Base-by-base conservation (phyloP, 2,113 vertebrate species). In the Bufo gargarizans region DNA sequence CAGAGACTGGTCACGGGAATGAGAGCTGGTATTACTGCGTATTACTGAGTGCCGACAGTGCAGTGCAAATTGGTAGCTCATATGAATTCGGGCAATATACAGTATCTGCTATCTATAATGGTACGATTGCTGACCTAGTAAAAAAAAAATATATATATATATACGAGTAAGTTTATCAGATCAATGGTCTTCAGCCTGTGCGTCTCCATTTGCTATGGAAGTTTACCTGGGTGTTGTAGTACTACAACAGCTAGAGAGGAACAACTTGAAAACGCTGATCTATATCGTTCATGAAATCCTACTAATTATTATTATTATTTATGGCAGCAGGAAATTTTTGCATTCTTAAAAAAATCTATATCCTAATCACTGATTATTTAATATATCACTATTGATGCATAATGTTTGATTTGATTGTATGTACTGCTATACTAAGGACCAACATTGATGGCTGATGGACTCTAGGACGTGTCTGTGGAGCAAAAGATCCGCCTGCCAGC, bases 21-120 rank as follows among this genome's bases (percentile, higher is more conserved):
- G 19, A 10, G 7, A 76, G 72, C 20, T 3, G 16, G 72, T 76
- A 49, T 8, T 47, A 14, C 6, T 56, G 80, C 9, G 61, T 67
- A 83, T 67, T 50, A 22, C 33, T 16, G 47, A 84, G 82, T 84
- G 65, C 61, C 69, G 63, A 84, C 12, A 84, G 8, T 13, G 56
- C 22, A 63, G 59, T 82, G 58, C 59, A 20, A n/a, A 81, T 59
- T 7, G 9, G 12, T 59, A 65, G 59, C 19, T 45, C 19, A 67
- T 55, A 67, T 63, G 69, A 55, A 83, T 83, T 20, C 47, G 71
- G 20, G n/a, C 55, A 22, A 53, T 16, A 33, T 22, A 33, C 33
- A 33, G 33, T 33, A 67, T 71, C 59, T 82, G 19, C 17, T 53
- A 10, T 33, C 6, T 84, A 69, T 65, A 65, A 71, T 55, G 82